Evolutionary conservation across 2,888 invertebrate genomes (phyloP).

Genomic region (Xestoiulus laeticollis): DNA sequence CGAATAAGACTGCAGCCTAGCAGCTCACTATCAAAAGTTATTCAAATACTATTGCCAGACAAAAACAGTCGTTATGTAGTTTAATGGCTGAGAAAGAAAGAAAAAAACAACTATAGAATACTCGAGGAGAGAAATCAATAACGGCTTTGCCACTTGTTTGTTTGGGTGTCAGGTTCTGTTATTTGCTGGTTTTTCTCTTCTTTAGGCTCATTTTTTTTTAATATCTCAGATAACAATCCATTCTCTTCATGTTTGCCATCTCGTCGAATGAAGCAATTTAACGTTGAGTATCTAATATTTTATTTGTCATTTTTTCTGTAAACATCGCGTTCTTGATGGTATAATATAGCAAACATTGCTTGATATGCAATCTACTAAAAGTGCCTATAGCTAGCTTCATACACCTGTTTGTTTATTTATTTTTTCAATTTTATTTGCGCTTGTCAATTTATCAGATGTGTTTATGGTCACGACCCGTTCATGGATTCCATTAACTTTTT

Average conservation of each 20-base stretch:
- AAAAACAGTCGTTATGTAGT: conserved; percentile 2
- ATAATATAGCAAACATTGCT: not conserved
- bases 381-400: not conserved
- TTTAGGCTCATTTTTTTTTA: not conserved
- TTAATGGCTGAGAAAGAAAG: not conserved
- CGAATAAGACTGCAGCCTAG: not conserved
- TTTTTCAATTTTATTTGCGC: not conserved
- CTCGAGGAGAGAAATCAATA: not conserved
- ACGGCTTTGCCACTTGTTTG: not conserved
- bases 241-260: not conserved
- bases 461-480: not conserved
- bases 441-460: not conserved
- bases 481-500: not conserved
- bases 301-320: not conserved
- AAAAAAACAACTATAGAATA: not conserved
- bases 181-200: not conserved
- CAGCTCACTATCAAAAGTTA: not conserved
- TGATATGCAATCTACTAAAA: not conserved
- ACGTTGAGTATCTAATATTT: not conserved
- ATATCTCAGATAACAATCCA: not conserved
- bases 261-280: not conserved
- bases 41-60: not conserved
- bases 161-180: not conserved
- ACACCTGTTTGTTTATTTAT: not conserved
- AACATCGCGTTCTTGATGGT: not conserved